Evolutionary conservation across 53 echinoderm and acorn worm species (phyloP).

Genomic region (Actinopyga echinites): DNA sequence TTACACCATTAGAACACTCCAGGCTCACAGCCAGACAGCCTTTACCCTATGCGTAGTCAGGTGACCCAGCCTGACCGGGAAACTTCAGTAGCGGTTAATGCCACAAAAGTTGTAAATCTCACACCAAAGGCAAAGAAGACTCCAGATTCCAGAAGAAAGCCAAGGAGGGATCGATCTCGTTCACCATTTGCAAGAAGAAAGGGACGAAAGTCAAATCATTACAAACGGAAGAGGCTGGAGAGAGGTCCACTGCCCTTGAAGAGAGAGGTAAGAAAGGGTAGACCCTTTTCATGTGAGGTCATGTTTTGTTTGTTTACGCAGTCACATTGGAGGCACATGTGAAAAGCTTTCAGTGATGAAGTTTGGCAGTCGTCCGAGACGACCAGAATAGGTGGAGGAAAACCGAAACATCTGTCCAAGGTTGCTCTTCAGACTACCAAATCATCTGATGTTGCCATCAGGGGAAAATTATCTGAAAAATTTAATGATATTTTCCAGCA

Average conservation of each 20-base stretch:
- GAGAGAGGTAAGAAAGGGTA: not conserved
- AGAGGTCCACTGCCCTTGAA: constrained; percentile 15
- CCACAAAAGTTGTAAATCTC: not conserved
- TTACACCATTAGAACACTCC: constrained; percentile 13
- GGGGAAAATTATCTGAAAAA: too few relatives aligned
- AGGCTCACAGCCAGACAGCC: constrained; percentile 56
- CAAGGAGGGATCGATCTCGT: not conserved
- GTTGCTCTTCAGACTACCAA: too few relatives aligned
- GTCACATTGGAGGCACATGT: too few relatives aligned
- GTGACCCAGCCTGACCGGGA: not conserved
- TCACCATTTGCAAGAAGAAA: constrained; percentile 6
- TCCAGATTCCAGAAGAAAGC: not conserved
- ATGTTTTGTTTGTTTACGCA: too few relatives aligned
- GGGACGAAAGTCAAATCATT: not conserved
- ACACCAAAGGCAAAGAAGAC: not conserved
- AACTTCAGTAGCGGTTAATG: too few relatives aligned
- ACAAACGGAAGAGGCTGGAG: constrained; percentile 11
- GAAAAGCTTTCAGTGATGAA: too few relatives aligned
- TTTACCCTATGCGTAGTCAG: constrained; percentile 75
- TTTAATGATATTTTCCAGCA: too few relatives aligned
- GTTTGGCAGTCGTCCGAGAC: too few relatives aligned
- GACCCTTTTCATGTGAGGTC: too few relatives aligned
- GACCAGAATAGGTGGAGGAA: too few relatives aligned
- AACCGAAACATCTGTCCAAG: too few relatives aligned
- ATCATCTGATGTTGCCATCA: too few relatives aligned